phyloP scores from a whole-genome alignment of 1,140 invertebrate species.

The Solen grandis region DNA sequence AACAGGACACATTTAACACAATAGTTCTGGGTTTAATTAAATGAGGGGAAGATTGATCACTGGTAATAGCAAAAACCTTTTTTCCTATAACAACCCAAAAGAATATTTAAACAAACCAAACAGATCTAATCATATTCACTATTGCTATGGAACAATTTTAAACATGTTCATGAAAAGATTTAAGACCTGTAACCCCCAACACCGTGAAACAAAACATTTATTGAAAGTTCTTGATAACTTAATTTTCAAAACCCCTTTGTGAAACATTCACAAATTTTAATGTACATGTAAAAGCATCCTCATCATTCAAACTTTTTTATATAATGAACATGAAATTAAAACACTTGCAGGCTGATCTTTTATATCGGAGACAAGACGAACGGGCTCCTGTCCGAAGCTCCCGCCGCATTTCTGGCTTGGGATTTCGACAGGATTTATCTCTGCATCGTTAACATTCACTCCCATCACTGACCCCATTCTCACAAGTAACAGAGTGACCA shows the following conservation, averaged over 20 bases:
- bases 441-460: neutral
- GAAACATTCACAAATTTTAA: neutral
- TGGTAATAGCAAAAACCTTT: too few relatives aligned
- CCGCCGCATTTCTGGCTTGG: conserved; percentile 2
- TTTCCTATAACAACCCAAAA: too few relatives aligned
- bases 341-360: conserved; percentile 20
- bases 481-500: neutral
- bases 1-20: too few relatives aligned
- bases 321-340: conserved; percentile 49
- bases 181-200: neutral
- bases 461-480: neutral
- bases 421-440: neutral
- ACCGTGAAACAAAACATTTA: neutral
- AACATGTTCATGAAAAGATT: neutral
- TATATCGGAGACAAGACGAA: conserved; percentile 19
- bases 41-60: too few relatives aligned
- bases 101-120: too few relatives aligned
- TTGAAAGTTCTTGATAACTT: neutral
- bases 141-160: neutral
- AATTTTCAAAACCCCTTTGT: neutral
- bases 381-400: neutral
- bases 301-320: neutral
- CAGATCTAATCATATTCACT: too few relatives aligned
- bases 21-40: too few relatives aligned
- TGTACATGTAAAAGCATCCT: neutral